phyloP scores from a whole-genome alignment of 2,113 vertebrate genomes.

The Malurus alboscapulatus region DNA sequence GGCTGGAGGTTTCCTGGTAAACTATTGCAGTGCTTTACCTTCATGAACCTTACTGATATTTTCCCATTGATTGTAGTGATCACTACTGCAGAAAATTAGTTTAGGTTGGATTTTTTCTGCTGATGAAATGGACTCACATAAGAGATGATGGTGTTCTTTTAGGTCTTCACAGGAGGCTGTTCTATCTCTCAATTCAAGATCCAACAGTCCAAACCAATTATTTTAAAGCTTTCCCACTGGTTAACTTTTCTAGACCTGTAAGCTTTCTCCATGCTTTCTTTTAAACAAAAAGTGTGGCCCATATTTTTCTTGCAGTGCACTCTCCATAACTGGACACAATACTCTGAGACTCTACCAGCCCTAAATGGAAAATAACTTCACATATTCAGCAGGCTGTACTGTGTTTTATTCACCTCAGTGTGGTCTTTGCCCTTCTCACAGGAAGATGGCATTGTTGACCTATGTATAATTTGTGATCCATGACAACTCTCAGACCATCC shows the following conservation, averaged over 20 bases:
- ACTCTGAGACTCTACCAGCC: neutral
- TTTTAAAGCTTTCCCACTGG: neutral
- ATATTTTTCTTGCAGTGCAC: neutral
- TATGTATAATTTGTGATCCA: neutral
- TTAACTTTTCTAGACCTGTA: neutral
- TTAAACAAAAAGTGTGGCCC: neutral
- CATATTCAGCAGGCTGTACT: neutral
- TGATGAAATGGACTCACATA: neutral
- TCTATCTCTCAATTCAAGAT: neutral
- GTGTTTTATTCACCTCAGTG: neutral
- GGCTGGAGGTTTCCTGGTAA: neutral
- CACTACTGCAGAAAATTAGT: neutral
- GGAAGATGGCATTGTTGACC: slow-evolving; percentile 58
- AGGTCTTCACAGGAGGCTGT: neutral
- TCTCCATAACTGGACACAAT: neutral
- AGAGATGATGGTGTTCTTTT: neutral
- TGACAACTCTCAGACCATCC: neutral
- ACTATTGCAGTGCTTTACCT: neutral
- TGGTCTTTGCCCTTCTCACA: slow-evolving; percentile 31
- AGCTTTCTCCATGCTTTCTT: neutral
- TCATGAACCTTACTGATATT: neutral
- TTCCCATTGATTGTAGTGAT: neutral
- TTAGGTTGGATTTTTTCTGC: neutral
- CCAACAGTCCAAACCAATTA: neutral
- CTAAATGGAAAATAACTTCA: neutral